A percentile compares a stretch with the other conserved stretches of the same genome.
Evolutionary conservation across 1,140 invertebrate genomes (phyloP).

Genomic region (Phymastichus coffea): DNA sequence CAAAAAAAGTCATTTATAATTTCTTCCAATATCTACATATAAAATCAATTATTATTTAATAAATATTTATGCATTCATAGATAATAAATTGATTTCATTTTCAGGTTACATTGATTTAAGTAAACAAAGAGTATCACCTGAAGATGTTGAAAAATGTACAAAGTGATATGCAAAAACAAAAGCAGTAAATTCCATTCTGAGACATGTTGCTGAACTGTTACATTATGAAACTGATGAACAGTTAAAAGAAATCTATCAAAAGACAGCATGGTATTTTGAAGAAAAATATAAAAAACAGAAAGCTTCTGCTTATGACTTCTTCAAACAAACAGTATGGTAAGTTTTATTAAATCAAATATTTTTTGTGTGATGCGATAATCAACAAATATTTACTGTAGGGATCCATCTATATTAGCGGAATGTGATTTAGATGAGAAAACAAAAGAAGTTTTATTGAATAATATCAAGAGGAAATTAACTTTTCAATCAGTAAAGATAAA

Average conservation of each 20-base stretch:
- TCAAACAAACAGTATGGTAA: constrained; percentile 97
- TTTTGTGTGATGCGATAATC: background rate
- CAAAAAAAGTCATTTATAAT: no score
- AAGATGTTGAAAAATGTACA: constrained; percentile 97
- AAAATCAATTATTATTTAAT: background rate
- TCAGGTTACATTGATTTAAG: constrained; percentile 98
- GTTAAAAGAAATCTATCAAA: constrained; percentile 92
- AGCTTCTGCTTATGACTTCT: constrained; percentile 94
- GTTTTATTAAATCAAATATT: constrained; percentile 44
- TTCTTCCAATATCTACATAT: no score
- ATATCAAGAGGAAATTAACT: constrained; percentile 95
- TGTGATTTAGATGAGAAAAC: constrained; percentile 92
- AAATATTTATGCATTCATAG: background rate
- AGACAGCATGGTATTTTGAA: constrained; percentile 99
- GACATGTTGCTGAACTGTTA: constrained; percentile 94
- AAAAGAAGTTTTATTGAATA: constrained; percentile 88
- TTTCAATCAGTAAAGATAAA: constrained; percentile 98
- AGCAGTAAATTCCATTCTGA: constrained; percentile 95
- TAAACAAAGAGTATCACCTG: constrained; percentile 95
- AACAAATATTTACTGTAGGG: constrained; percentile 61
- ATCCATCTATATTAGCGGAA: constrained; percentile 92
- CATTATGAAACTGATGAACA: constrained; percentile 89
- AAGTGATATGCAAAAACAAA: constrained; percentile 98
- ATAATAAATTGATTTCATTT: background rate
- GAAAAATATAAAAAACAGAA: constrained; percentile 91